phyloP scores from a whole-genome alignment of 2,888 invertebrate species.

The Formica aserva region DNA sequence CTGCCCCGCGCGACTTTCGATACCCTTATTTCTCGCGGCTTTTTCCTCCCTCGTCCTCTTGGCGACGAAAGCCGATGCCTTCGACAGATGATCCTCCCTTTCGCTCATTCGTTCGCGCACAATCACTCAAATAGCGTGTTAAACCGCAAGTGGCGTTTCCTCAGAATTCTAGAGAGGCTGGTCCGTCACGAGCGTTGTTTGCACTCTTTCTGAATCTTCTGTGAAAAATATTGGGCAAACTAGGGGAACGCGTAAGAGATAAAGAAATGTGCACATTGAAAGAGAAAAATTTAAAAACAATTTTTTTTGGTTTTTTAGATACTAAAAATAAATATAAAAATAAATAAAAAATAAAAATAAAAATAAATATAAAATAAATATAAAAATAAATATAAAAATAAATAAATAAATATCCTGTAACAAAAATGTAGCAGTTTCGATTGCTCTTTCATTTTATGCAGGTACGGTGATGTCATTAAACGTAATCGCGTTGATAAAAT shows the following conservation, averaged over 20 bases:
- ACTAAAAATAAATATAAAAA: too few species aligned
- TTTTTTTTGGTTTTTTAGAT: background rate
- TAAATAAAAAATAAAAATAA: too few species aligned
- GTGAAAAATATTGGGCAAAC: background rate
- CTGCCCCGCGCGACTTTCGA: slow-evolving; percentile 72
- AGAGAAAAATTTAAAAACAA: background rate
- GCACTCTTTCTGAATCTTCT: background rate
- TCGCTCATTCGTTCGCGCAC: slow-evolving; percentile 26
- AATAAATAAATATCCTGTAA: too few species aligned
- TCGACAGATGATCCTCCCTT: slow-evolving; percentile 74
- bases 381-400: too few species aligned
- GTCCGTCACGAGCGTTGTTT: background rate
- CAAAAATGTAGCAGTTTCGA: background rate
- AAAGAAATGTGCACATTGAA: background rate
- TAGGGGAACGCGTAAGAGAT: background rate
- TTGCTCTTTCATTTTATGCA: background rate
- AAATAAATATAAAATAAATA: too few species aligned
- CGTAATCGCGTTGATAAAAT: background rate
- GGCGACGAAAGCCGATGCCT: slow-evolving; percentile 70
- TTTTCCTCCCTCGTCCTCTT: slow-evolving; percentile 63
- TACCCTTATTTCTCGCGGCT: slow-evolving; percentile 79
- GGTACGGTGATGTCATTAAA: background rate
- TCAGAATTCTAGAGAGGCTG: background rate
- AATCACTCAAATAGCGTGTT: slow-evolving; percentile 16
- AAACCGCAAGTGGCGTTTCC: slow-evolving; percentile 9